Evolutionary conservation across 2,888 invertebrate genomes (phyloP).

Genomic region (Campoplex capitator): DNA sequence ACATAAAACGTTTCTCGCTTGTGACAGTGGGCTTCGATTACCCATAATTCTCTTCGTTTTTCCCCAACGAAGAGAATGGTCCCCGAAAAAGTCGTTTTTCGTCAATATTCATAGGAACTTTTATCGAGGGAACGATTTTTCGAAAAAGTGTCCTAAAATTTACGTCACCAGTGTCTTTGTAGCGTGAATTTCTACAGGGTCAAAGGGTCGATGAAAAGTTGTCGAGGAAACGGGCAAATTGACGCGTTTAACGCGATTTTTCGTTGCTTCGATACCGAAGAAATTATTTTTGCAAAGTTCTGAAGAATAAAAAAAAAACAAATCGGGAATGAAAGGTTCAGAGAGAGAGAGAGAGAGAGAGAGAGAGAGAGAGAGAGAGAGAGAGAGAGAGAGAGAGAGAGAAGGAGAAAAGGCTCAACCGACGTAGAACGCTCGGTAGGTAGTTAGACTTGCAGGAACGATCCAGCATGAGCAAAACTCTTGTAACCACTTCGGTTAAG

Average conservation of each 20-base stretch:
- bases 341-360: neutral
- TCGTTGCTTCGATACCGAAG: neutral
- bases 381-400: neutral
- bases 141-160: neutral
- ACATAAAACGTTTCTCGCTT: no score
- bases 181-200: neutral
- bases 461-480: slow-evolving; percentile 42
- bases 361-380: no score
- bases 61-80: neutral
- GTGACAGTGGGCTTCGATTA: no score
- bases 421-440: neutral
- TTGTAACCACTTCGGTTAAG: slow-evolving; percentile 40
- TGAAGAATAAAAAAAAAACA: neutral
- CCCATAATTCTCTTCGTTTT: neutral
- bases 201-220: neutral
- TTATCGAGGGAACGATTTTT: neutral
- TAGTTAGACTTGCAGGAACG: slow-evolving; percentile 28
- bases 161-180: neutral
- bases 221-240: no score
- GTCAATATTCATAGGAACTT: neutral
- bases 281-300: neutral
- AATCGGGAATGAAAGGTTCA: neutral
- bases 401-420: neutral
- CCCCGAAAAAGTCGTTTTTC: no score
- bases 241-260: neutral